Conservation (phyloP, 2,113 vertebrate genomes). For the Fukomys damarensis region DNA sequence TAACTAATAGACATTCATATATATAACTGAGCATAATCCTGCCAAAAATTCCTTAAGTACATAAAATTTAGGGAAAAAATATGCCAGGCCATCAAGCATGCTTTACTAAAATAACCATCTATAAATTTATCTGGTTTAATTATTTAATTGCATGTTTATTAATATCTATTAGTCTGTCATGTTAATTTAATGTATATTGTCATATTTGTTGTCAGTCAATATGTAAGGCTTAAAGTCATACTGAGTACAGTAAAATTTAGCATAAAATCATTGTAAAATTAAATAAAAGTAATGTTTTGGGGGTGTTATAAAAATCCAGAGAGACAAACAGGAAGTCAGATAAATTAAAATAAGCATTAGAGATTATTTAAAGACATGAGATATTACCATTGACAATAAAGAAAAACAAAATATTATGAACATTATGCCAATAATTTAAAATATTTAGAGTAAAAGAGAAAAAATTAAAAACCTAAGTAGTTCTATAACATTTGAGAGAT, state of each 20-base stretch:
- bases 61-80: background rate
- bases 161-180: background rate
- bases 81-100: background rate
- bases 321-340: background rate
- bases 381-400: background rate
- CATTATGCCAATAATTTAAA: background rate
- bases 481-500: background rate
- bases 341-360: background rate
- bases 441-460: background rate
- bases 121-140: background rate
- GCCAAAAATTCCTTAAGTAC: background rate
- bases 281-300: background rate
- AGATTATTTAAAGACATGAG: background rate
- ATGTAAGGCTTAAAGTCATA: background rate
- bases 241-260: background rate
- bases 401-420: background rate
- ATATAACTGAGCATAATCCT: background rate
- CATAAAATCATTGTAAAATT: background rate
- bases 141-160: background rate
- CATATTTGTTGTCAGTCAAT: background rate
- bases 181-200: background rate
- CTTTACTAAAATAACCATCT: background rate
- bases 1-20: background rate
- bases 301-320: background rate
- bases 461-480: background rate